Conservation (phyloP, 2,113 vertebrate genomes). For the Ctenodactylus gundi region DNA sequence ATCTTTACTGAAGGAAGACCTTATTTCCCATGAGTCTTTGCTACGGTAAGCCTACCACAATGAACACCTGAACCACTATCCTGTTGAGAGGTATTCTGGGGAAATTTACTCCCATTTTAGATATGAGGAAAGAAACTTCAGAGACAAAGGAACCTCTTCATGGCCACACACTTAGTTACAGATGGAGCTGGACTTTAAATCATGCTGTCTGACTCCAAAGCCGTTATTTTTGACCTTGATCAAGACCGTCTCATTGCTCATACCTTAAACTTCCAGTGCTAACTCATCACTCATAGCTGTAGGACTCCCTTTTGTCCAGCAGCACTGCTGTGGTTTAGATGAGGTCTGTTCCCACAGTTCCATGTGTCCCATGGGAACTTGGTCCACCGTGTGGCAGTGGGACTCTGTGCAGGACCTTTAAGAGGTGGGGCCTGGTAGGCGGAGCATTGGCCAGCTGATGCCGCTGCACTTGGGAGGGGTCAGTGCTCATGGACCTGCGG, state of each 20-base stretch:
- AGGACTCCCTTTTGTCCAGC: background rate
- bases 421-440: background rate
- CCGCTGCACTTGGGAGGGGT: background rate
- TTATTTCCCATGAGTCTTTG: background rate
- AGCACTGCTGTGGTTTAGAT: background rate
- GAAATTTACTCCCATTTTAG: conserved; percentile 14
- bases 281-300: background rate
- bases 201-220: background rate
- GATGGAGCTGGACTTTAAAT: background rate
- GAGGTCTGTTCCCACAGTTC: background rate
- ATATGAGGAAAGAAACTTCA: background rate
- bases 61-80: background rate
- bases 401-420: background rate
- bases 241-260: background rate
- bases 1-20: background rate
- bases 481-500: background rate
- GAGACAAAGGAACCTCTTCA: background rate
- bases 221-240: background rate
- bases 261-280: background rate
- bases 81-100: background rate
- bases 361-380: background rate
- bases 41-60: background rate
- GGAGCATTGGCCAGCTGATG: background rate
- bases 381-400: background rate
- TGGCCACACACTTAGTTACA: background rate